Percentiles rank a stretch among this genome's conserved stretches.
phyloP scores from a whole-genome alignment of 2,797 vertebrate species.

The Mormyrops attenuatus region DNA sequence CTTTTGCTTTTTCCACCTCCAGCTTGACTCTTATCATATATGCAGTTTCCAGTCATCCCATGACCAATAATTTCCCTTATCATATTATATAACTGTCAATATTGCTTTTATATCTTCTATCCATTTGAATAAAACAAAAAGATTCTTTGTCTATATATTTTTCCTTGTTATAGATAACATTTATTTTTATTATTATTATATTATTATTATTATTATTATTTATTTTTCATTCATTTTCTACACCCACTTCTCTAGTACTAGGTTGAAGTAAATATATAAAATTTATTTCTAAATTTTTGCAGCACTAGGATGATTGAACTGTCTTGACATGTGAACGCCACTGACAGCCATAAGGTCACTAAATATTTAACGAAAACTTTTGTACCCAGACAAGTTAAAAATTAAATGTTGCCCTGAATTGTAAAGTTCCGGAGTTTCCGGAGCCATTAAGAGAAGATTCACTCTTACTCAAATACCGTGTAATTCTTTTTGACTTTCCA shows the following conservation, averaged over 20 bases:
- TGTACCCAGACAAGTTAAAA: conserved; percentile 75
- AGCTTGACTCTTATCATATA: background rate
- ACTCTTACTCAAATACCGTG: conserved; percentile 71
- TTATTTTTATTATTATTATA: background rate
- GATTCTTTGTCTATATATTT: background rate
- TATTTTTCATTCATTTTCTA: background rate
- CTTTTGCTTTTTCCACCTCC: background rate
- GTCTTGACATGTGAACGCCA: conserved; percentile 55
- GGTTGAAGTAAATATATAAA: background rate
- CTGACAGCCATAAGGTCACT: conserved; percentile 62
- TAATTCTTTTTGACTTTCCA: conserved; percentile 91
- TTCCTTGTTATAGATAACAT: background rate
- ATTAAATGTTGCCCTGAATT: conserved; percentile 67
- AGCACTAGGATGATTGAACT: conserved; percentile 42
- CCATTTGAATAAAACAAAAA: background rate
- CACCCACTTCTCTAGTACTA: background rate
- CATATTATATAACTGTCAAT: background rate
- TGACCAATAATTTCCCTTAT: background rate
- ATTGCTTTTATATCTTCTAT: background rate
- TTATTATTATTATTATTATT: no score
- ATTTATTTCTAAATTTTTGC: background rate
- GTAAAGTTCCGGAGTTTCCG: conserved; percentile 50
- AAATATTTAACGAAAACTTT: conserved; percentile 78
- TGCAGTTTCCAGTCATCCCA: background rate
- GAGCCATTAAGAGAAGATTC: conserved; percentile 67